Evolutionary conservation across 2,888 invertebrate genomes (phyloP), one percentile per base, ranked within the genome.

Genomic region (Parnassius apollo): DNA sequence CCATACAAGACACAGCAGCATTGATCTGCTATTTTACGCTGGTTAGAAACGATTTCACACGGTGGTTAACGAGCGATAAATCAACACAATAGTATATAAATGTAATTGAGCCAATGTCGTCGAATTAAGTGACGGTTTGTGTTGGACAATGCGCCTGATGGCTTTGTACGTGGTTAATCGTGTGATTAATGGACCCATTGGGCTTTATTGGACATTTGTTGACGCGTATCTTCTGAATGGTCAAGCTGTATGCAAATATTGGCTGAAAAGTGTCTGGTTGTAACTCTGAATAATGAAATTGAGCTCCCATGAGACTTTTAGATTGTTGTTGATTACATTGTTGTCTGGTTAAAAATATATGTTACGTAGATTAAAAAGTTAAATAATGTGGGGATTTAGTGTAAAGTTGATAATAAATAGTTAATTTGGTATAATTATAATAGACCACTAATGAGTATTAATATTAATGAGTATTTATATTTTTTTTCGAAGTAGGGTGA

Each of bases 71-170:
- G 57, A 64, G 54, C 59, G 61, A 18, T 10, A 49, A 65, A 61
- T 51, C 53, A 42, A 52, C 44, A 55, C 57, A 58, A 63, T 66
- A 13, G 12, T 46, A 48, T 42, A 42, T 61, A 50, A 45, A 46
- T 18, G 56, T 53, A 48, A 63, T 61, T 63, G 66, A 53, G 45
- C 64, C 61, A 42, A 59, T 61, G 64, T 64, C 57, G 66, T 64
- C 59, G 64, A 64, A 64, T 65, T 65, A 67, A 61, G 60, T 61
- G 65, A 51, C 53, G 64, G 50, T 62, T 66, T 66, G 66, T 65
- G 53, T 44, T 35, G 49, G 7, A 61, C 62, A 60, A 62, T 59
- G 53, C 49, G 9, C 18, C 42, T n/a, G 45, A 7, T 49, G 25
- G 55, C 55, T 44, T 61, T 61, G 60, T 61, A 50, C 48, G 60